These are phyloP conservation scores for Smittia sp. DNA, from an alignment of 2,888 invertebrate genomes.

Conservation along the genomic window DNA sequence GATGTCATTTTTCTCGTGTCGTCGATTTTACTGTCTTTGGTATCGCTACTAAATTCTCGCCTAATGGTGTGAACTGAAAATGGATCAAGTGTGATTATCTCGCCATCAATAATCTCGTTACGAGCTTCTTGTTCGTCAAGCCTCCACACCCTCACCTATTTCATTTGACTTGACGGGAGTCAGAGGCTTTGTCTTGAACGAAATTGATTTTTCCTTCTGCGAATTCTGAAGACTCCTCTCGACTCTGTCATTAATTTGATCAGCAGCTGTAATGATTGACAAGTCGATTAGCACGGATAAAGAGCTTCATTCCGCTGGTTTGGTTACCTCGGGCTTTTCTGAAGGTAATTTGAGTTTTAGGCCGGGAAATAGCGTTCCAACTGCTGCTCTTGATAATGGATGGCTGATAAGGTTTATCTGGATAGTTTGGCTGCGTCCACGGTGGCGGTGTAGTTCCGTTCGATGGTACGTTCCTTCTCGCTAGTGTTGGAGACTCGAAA, in stretches of 20 bases:
- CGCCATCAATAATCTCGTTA: no score
- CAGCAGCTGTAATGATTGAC: conserved; percentile 6
- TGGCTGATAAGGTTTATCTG: conserved; percentile 35
- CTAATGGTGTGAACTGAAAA: conserved; percentile 64
- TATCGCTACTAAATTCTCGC: conserved; percentile 76
- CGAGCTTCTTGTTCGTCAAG: neutral
- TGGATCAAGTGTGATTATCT: conserved; percentile 42
- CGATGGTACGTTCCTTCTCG: conserved; percentile 56
- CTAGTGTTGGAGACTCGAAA: conserved; percentile 66
- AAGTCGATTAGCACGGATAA: neutral
- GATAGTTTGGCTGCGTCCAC: conserved; percentile 37
- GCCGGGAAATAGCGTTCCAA: conserved; percentile 24
- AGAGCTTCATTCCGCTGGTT: neutral
- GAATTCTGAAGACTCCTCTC: conserved; percentile 6
- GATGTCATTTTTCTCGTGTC: conserved; percentile 66
- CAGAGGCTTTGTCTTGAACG: conserved; percentile 25
- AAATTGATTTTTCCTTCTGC: conserved; percentile 33
- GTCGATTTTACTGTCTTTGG: conserved; percentile 60
- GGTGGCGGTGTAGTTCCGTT: conserved; percentile 14
- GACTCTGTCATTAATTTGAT: conserved; percentile 38
- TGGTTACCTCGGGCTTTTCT: conserved; percentile 30
- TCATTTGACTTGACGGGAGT: conserved; percentile 38
- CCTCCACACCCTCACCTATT: conserved; percentile 24
- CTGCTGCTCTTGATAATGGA: conserved; percentile 39
- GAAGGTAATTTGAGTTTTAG: neutral